Evolutionary conservation across 1,140 invertebrate species (phyloP), one percentile per base, ranked within the genome.

Genomic region (Pogonognathellus flavescens): DNA sequence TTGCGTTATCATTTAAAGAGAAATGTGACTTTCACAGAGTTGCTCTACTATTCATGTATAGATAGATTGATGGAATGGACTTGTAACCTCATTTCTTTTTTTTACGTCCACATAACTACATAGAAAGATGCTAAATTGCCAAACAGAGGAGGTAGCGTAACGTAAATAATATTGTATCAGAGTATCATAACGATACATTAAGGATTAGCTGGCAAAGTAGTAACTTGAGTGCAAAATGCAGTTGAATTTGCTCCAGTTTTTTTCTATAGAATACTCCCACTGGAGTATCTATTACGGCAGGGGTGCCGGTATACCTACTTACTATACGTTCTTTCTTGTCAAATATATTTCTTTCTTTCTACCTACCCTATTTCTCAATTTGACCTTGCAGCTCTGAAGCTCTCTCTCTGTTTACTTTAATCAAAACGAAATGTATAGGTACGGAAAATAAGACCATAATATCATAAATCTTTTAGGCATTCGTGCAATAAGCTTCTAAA

Each of bases 61-160:
- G 22, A 20, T 60, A 60, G 59, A 60, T 60, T 10, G 14, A 14
- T 25, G 20, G 20, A 66, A 25, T 66, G 5, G 18, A 62, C 20
- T 55, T 22, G 18, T 62, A 62, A 62, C 60, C 60, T 62, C 60
- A 22, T 62, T 62, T 18, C 60, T 62, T 62, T 62, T 18, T 22
- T 11, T 22, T 62, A 62, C 6, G n/a, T 41, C 31, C 31, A 41
- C 31, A n/a, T 41, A 41, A 41, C 31, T 41, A 41, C 31, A 41
- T 41, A 41, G 1, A 41, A 41, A 41, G 31, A 41, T 62, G 20
- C 60, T 62, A 62, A 62, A 62, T 62, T 62, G 25, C 18, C 18
- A 25, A 62, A 41, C 31, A 41, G 60, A 55, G 53, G 53, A 55
- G 16, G 16, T 55, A 55, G 20, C n/a, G 13, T 62, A 22, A 62